Base-by-base conservation (phyloP, 2,888 invertebrate species). In the Apodemia hepburni region DNA sequence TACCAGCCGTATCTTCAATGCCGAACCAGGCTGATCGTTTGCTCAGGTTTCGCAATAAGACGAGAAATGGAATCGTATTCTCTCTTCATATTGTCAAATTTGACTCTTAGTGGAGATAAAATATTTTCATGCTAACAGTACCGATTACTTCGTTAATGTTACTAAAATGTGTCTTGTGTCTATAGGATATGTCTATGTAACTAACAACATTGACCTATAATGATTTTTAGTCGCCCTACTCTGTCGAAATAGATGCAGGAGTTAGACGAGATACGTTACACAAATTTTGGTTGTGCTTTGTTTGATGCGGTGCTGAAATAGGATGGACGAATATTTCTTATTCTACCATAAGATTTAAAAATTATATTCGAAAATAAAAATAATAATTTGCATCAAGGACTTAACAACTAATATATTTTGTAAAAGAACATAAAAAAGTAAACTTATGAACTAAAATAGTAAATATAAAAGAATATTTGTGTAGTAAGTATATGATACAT, bases 241-340 rank as follows among this genome's bases (percentile, higher is more conserved):
- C 12, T 57, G 15, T 57, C n/a, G 57, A 57, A 57, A 29, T n/a
- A 57, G 57, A 57, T 57, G 8, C 57, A 29, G 29, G 57, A 57
- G 57, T 57, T 27, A 7, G 57, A 29, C 8, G 29, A 8, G 8
- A 57, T 29, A n/a, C n/a, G 57, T 29, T n/a, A n/a, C 15, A 57
- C 57, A 57, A 57, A 57, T 8, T 57, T 29, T n/a, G 57, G n/a
- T 15, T 57, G 29, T 15, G 29, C 29, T 57, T 57, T 29, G 7
- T 2, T 57, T 27, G 8, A 6, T 15, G 15, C 7, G n/a, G n/a
- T 29, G 3, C 29, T 57, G 29, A 29, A 57, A 57, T 57, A 57
- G 29, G 57, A 29, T 27, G 57, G 15, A 1, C 22, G 42, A 27
- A 57, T 15, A 3, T 57, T 29, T 6, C 15, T 54, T 54, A 51